Conservation (phyloP, 2,113 vertebrate genomes). For the Grammomys dolichurus region DNA sequence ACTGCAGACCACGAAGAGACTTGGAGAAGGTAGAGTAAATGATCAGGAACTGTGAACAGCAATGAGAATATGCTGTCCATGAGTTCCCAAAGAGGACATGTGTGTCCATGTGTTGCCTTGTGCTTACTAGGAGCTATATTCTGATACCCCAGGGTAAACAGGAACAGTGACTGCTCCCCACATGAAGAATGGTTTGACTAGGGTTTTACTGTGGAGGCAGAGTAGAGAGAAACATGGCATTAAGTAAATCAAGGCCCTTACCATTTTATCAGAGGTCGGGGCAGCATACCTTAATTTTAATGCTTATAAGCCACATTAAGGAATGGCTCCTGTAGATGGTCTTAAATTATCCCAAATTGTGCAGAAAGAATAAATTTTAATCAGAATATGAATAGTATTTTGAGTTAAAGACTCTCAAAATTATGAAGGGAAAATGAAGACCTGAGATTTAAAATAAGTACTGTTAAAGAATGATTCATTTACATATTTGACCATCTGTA, state of each 20-base stretch:
- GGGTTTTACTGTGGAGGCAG: background rate
- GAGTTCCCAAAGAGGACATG: background rate
- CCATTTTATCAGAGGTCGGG: background rate
- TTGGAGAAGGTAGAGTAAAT: background rate
- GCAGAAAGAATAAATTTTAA: conserved; percentile 28
- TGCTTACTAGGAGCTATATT: background rate
- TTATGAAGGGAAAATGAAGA: background rate
- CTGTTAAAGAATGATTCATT: background rate
- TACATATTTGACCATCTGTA: background rate
- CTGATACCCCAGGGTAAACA: background rate
- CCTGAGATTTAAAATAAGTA: background rate
- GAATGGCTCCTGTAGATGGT: background rate
- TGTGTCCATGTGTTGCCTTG: background rate
- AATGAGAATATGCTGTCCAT: background rate
- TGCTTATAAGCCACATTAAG: background rate
- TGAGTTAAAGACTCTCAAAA: background rate
- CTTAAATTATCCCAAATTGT: background rate
- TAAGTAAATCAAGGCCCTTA: background rate
- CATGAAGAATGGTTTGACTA: background rate
- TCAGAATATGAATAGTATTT: background rate
- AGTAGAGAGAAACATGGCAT: background rate
- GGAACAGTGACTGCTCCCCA: background rate
- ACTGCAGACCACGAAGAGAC: background rate
- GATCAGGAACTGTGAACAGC: background rate
- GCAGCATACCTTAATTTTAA: background rate